Base-by-base conservation (phyloP, 2,888 invertebrate genomes). In the Heterodera filipjevi region DNA sequence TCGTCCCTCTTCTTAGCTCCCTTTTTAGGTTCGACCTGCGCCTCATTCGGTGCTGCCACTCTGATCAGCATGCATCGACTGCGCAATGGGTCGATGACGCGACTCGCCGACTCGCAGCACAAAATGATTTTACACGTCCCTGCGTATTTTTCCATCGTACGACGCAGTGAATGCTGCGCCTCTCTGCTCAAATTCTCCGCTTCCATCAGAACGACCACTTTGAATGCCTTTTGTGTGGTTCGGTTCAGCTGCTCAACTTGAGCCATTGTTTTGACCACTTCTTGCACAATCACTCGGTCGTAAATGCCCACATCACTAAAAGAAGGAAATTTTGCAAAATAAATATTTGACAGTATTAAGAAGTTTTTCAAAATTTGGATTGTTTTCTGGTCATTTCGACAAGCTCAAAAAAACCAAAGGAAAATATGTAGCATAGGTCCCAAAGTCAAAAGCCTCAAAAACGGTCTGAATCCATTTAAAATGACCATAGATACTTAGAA, bases 71-170 rank as follows among this genome's bases (percentile, higher is more conserved):
- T 92, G 90, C 99, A 99, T 89, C 99, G 92, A 80, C 96, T 96
- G 82, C 94, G 92, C 84, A 99, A 96, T 6, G 99, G 97, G n/a
- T 96, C 96, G 86, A 97, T 95, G 0, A 98, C 95, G 87, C 95
- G 93, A 6, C 96, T 96, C 49, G 95, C 95, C 0, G 96, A 96
- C 89, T 95, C 95, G 1, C 96, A 95, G 86, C 95, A 95, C 0
- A 99, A 92, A 86, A 99, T 95, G 6, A 86, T 81, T 27, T 98
- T 93, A 90, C 98, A 99, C 2, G 95, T 96, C 27, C 94, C 92
- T 78, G 96, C 94, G 90, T 99, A 99, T 90, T 99, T 99, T 90
- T 99, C 99, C 99, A 99, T 99, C 0, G 99, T 99, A 71, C 99
- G 93, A 84, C 99, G 93, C 74, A 99, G 91, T 0, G 97, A 98